Conservation (phyloP, 2,113 vertebrate species). For the Sigmodon hispidus region DNA sequence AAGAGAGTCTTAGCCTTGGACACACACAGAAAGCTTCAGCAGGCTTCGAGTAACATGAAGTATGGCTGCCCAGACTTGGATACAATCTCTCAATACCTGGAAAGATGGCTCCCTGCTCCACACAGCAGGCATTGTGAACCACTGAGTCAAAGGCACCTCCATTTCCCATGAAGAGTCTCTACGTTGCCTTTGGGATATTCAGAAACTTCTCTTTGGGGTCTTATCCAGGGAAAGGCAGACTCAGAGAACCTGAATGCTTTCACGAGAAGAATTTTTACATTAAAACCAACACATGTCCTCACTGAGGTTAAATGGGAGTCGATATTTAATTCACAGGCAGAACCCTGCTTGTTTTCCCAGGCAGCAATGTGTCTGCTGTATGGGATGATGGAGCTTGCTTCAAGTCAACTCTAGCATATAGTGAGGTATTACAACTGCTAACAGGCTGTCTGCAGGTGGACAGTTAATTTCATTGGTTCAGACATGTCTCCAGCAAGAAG, state of each 20-base stretch:
- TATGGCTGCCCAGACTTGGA: fast-evolving
- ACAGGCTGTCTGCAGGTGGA: not conserved
- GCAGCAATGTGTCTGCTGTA: too few relatives aligned
- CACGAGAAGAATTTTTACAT: not conserved
- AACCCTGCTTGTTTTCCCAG: not conserved
- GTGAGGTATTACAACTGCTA: fast-evolving
- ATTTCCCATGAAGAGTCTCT: not conserved
- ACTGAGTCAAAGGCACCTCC: not conserved
- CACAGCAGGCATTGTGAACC: not conserved
- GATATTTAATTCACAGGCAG: not conserved
- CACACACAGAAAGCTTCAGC: not conserved
- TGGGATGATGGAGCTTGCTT: not conserved
- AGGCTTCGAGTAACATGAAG: not conserved
- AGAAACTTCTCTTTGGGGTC: not conserved
- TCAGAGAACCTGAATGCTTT: not conserved
- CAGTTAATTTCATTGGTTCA: not conserved
- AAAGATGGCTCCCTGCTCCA: fast-evolving
- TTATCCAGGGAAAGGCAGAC: not conserved
- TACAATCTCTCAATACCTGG: not conserved
- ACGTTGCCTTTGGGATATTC: not conserved
- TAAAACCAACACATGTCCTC: not conserved
- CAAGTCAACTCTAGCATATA: fast-evolving
- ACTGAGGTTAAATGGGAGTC: not conserved
- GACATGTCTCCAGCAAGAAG: too few relatives aligned
- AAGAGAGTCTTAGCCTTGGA: not conserved